These are phyloP conservation scores for Anhinga rufa DNA, from an alignment of 2,113 vertebrate genomes.

Conservation along the genomic window DNA sequence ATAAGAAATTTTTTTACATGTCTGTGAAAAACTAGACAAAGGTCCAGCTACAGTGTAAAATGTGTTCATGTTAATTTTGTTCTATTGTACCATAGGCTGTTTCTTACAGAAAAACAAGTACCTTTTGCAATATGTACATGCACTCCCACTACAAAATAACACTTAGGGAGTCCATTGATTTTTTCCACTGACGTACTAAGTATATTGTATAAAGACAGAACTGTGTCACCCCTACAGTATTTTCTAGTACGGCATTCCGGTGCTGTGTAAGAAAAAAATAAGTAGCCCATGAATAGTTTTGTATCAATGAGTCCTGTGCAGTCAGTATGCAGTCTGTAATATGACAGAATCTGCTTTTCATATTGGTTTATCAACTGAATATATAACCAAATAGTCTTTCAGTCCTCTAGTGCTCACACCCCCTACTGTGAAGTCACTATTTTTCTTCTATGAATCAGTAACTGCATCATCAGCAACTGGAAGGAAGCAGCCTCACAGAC, in stretches of 20 bases:
- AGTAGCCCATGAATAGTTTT: not conserved
- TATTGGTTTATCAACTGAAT: not conserved
- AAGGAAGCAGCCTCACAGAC: not conserved
- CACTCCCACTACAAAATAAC: not conserved
- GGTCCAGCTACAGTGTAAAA: not conserved
- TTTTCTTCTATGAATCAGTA: not conserved
- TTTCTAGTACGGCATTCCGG: not conserved
- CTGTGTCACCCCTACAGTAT: not conserved
- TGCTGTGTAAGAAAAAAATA: not conserved
- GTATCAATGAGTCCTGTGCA: not conserved
- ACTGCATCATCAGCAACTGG: not conserved
- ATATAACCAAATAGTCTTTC: not conserved
- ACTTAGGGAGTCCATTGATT: not conserved
- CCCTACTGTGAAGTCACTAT: not conserved
- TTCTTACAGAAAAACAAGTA: not conserved
- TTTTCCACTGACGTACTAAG: not conserved
- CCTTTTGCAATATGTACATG: not conserved
- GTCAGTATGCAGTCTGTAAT: not conserved
- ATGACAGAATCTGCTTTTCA: not conserved
- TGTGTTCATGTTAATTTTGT: not conserved
- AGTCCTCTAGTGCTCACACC: not conserved
- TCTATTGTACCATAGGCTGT: not conserved
- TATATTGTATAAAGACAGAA: not conserved
- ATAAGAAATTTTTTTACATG: not conserved
- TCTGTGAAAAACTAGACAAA: not conserved